Conservation (phyloP, 1,140 invertebrate species). For the Ruditapes philippinarum region DNA sequence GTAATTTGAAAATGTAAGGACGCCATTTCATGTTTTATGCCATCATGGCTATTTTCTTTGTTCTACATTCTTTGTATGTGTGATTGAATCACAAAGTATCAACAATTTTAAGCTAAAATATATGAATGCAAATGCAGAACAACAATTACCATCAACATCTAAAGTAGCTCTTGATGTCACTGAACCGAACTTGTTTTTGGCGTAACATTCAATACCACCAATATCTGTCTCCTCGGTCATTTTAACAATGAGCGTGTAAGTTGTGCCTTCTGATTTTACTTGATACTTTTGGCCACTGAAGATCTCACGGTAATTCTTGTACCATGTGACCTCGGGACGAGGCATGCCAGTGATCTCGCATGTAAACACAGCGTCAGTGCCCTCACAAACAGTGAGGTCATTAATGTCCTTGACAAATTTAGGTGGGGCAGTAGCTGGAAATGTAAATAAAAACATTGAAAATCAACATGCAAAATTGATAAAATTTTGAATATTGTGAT, state of each 20-base stretch:
- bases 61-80: no score
- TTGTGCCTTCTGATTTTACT: conserved; percentile 94
- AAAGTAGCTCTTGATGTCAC: conserved; percentile 97
- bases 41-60: no score
- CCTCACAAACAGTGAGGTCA: conserved; percentile 77
- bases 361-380: conserved; percentile 80
- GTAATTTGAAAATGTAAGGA: no score
- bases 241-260: conserved; percentile 94
- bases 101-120: no score
- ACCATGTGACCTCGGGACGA: conserved; percentile 86
- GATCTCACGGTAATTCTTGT: conserved; percentile 96
- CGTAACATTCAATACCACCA: conserved; percentile 98
- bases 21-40: no score
- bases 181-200: conserved; percentile 96
- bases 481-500: no score
- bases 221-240: conserved; percentile 98
- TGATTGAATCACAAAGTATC: no score
- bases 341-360: conserved; percentile 84
- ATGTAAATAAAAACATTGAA: neutral
- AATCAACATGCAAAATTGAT: no score
- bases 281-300: conserved; percentile 95
- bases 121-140: no score
- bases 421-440: conserved; percentile 77
- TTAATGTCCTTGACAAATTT: conserved; percentile 79
- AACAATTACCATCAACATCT: conserved; percentile 97